Conservation (phyloP, 2,888 invertebrate genomes). For the Apeira syringaria region DNA sequence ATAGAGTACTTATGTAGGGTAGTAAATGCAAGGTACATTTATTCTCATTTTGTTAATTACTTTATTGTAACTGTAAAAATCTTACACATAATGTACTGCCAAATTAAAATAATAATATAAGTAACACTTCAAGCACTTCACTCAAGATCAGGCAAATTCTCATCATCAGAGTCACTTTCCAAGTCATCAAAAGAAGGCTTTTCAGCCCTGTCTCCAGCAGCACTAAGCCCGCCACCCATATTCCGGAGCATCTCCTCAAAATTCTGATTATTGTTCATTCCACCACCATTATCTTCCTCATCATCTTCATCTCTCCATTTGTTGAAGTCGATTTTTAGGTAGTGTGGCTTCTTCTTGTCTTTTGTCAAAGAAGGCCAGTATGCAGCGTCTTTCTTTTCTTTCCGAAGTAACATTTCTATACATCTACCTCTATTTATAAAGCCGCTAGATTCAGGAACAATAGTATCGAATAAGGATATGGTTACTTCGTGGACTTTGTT, state of each 20-base stretch:
- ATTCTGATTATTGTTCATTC: conserved; percentile 67
- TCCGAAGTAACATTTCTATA: conserved; percentile 89
- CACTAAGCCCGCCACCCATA: conserved; percentile 84
- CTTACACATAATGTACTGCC: conserved; percentile 76
- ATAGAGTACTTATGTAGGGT: neutral
- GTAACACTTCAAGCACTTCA: conserved; percentile 61
- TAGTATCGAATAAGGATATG: conserved; percentile 91
- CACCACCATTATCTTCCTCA: conserved; percentile 85
- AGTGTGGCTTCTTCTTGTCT: conserved; percentile 95
- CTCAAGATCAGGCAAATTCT: conserved; percentile 90
- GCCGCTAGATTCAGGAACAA: conserved; percentile 91
- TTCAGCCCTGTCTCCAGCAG: conserved; percentile 72
- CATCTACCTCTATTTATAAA: conserved; percentile 89
- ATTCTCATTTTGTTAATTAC: conserved; percentile 33
- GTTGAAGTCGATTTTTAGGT: conserved; percentile 98
- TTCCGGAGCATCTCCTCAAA: conserved; percentile 89
- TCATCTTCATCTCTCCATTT: conserved; percentile 99
- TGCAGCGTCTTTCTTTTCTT: conserved; percentile 88
- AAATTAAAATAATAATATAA: conserved; percentile 56
- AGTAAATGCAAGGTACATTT: conserved; percentile 10
- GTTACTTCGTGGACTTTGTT: conserved; percentile 94
- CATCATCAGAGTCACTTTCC: conserved; percentile 91
- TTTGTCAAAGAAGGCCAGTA: conserved; percentile 96
- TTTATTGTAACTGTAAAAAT: conserved; percentile 81
- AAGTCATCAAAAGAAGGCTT: conserved; percentile 91